These are phyloP conservation scores for Lepus timidus DNA, from an alignment of 2,113 vertebrate species.

Conservation along the genomic window DNA sequence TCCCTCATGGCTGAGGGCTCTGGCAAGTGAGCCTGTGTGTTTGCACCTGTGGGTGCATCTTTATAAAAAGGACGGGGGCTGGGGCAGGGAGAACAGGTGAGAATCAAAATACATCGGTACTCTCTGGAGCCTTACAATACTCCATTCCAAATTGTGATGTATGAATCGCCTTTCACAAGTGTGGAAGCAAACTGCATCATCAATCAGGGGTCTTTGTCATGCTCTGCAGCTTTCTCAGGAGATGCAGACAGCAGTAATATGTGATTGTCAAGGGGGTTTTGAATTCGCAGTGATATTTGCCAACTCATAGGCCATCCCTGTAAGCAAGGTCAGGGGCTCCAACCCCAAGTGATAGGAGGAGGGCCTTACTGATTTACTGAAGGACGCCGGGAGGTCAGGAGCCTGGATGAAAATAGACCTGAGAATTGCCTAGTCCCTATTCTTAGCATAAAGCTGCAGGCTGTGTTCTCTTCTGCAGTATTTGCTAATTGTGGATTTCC, in stretches of 20 bases:
- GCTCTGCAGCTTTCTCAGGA: conserved; percentile 36
- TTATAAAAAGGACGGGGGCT: not conserved
- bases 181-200: conserved; percentile 52
- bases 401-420: conserved; percentile 11
- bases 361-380: conserved; percentile 17
- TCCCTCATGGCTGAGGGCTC: conserved; percentile 29
- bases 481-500: conserved; percentile 74
- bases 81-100: not conserved
- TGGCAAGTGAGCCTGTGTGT: not conserved
- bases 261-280: conserved; percentile 10
- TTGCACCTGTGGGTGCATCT: not conserved
- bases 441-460: conserved; percentile 52
- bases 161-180: conserved; percentile 34
- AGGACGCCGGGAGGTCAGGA: conserved; percentile 49
- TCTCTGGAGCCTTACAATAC: not conserved
- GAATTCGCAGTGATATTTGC: conserved; percentile 32
- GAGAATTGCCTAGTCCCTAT: not conserved
- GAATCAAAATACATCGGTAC: not conserved
- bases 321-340: conserved; percentile 21
- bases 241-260: not conserved
- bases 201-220: conserved; percentile 53
- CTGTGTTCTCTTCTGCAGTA: not conserved
- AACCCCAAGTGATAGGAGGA: not conserved
- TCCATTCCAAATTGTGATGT: conserved; percentile 21
- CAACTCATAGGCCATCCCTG: not conserved